Evolutionary conservation across 1,140 invertebrate species (phyloP).

Genomic region (Tetraneura akinire): DNA sequence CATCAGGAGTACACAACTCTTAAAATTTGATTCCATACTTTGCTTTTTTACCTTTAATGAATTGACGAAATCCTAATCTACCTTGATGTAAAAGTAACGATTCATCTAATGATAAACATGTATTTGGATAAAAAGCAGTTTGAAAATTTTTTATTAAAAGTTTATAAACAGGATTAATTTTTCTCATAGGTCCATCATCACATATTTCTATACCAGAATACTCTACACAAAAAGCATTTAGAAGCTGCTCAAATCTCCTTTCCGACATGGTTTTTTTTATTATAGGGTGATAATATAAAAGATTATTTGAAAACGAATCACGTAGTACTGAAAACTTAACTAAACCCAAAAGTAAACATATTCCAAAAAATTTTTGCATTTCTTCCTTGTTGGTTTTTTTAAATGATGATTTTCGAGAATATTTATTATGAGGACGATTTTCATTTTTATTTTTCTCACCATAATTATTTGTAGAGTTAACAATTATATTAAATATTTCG

Average conservation of each 20-base stretch:
- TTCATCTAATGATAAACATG: slow-evolving; percentile 55
- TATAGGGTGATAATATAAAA: neutral
- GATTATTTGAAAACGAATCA: slow-evolving; percentile 27
- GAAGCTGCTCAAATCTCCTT: slow-evolving; percentile 26
- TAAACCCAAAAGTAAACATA: slow-evolving; percentile 14
- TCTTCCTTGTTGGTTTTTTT: slow-evolving; percentile 13
- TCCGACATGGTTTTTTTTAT: neutral
- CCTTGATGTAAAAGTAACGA: slow-evolving; percentile 55
- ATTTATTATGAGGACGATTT: slow-evolving; percentile 17
- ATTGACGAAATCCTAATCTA: slow-evolving; percentile 56
- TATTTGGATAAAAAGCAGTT: slow-evolving; percentile 6
- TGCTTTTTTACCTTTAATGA: slow-evolving; percentile 55
- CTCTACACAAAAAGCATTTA: slow-evolving; percentile 17
- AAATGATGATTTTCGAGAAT: neutral
- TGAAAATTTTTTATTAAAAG: slow-evolving; percentile 22
- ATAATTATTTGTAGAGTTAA: slow-evolving; percentile 23
- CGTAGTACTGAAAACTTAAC: slow-evolving; percentile 9
- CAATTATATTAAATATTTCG: neutral
- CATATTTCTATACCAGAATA: neutral
- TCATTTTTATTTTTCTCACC: neutral
- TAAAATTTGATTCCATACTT: slow-evolving; percentile 56
- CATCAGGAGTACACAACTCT: slow-evolving; percentile 52
- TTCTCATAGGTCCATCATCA: neutral
- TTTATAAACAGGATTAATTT: slow-evolving; percentile 22
- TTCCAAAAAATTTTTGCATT: slow-evolving; percentile 14